phyloP scores from a whole-genome alignment of 2,797 vertebrate genomes.

The Muraenolepis orangiensis region DNA sequence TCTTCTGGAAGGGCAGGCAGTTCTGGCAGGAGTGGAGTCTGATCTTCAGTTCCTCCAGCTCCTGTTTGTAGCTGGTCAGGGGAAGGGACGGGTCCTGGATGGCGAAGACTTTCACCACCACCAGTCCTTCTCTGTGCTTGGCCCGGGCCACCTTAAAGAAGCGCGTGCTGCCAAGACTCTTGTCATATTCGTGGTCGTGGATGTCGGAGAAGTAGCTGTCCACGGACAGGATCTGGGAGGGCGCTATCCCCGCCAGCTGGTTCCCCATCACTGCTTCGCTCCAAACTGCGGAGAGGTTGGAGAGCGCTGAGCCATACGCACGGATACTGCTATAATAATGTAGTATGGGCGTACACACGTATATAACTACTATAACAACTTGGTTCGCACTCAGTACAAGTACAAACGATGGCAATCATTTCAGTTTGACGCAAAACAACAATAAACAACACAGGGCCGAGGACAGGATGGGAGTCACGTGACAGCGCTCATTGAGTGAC shows the following conservation, averaged over 20 bases:
- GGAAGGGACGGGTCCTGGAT: conserved; percentile 95
- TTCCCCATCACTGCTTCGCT: conserved; percentile 82
- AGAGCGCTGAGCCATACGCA: background rate
- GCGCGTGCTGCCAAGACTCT: conserved; percentile 93
- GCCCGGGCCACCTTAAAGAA: conserved; percentile 97
- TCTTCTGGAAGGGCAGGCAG: conserved; percentile 94
- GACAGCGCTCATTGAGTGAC: background rate
- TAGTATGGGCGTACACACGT: too few relatives aligned
- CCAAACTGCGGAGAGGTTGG: background rate
- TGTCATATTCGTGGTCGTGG: conserved; percentile 94
- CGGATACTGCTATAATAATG: too few relatives aligned
- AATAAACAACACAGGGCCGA: background rate
- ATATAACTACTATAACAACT: too few relatives aligned
- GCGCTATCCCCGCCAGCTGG: conserved; percentile 95
- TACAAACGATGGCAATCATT: background rate
- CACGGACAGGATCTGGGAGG: conserved; percentile 96
- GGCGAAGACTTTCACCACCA: conserved; percentile 96
- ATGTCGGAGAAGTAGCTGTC: conserved; percentile 98
- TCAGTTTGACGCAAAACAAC: background rate
- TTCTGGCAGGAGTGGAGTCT: conserved; percentile 90
- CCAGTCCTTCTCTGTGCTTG: conserved; percentile 91
- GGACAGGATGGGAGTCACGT: conserved; percentile 20
- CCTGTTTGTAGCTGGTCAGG: conserved; percentile 92
- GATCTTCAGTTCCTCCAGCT: conserved; percentile 96
- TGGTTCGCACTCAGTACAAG: background rate